Conservation (phyloP, 2,113 vertebrate genomes). For the Platichthys stellatus region DNA sequence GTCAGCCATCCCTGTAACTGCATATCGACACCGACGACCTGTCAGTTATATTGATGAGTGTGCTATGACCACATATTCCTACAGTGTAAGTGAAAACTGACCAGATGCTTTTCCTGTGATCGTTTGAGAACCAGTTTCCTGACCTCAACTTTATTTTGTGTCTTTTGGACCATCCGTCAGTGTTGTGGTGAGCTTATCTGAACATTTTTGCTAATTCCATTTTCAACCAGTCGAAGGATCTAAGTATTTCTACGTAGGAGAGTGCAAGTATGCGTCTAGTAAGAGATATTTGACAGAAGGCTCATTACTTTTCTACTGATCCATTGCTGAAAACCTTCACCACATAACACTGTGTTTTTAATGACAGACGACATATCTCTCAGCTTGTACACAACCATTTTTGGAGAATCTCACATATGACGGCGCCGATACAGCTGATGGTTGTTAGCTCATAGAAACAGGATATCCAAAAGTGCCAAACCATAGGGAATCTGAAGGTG, state of each 20-base stretch:
- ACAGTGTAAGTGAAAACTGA: slow-evolving; percentile 65
- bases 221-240: slow-evolving; percentile 29
- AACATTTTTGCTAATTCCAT: slow-evolving; percentile 33
- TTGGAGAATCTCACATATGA: slow-evolving; percentile 24
- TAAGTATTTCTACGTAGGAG: slow-evolving; percentile 35
- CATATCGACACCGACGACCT: slow-evolving; percentile 54
- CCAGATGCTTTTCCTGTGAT: slow-evolving; percentile 45
- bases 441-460: slow-evolving; percentile 2
- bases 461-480: slow-evolving; percentile 70
- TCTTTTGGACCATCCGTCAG: slow-evolving; percentile 60
- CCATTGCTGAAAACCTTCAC: slow-evolving; percentile 31
- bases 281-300: slow-evolving; percentile 3
- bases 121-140: slow-evolving; percentile 53
- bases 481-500: slow-evolving; percentile 31
- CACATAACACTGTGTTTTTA: slow-evolving; percentile 59
- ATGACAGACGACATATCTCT: slow-evolving; percentile 32
- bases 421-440: slow-evolving; percentile 19
- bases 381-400: slow-evolving; percentile 29
- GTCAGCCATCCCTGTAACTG: slow-evolving; percentile 40
- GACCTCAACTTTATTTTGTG: slow-evolving; percentile 47
- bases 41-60: slow-evolving; percentile 58
- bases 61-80: slow-evolving; percentile 67
- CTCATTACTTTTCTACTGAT: slow-evolving; percentile 22
- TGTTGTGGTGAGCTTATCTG: slow-evolving; percentile 63
- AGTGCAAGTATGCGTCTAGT: slow-evolving; percentile 7